Conservation (phyloP, 1,140 invertebrate species). For the Calliphora vicina region DNA sequence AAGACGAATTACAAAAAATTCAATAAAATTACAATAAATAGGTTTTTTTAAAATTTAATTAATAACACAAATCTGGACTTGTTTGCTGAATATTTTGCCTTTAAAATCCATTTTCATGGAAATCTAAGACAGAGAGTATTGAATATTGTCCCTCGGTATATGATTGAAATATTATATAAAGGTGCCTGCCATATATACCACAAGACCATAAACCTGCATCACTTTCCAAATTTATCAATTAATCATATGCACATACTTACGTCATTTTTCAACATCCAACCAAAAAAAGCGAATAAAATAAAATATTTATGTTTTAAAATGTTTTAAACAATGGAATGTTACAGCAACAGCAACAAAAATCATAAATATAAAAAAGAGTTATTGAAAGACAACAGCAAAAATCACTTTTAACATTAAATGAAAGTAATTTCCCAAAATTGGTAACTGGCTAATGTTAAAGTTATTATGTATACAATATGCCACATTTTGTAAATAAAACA, state of each 20-base stretch:
- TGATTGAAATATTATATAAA: too few species aligned
- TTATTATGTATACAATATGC: constrained; percentile 1
- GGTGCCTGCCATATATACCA: too few species aligned
- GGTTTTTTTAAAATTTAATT: too few species aligned
- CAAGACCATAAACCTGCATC: too few species aligned
- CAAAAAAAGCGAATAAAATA: neutral
- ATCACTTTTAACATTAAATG: constrained; percentile 1
- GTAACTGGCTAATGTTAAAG: neutral
- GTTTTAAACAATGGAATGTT: neutral
- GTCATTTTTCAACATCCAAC: neutral
- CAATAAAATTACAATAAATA: too few species aligned
- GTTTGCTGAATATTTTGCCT: too few species aligned
- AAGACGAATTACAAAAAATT: too few species aligned
- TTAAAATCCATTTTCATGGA: too few species aligned
- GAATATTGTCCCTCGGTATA: too few species aligned
- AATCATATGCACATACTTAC: neutral
- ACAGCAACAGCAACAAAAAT: neutral
- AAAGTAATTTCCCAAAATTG: constrained; percentile 16
- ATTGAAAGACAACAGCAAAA: neutral
- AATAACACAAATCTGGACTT: too few species aligned
- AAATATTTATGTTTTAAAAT: neutral
- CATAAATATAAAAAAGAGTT: neutral
- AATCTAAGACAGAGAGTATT: too few species aligned
- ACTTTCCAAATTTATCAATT: too few species aligned
- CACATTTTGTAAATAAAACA: neutral